Percentiles rank a stretch among this genome's conserved stretches.
Conservation (phyloP, 2,888 invertebrate genomes). For the Leptinotarsa peninsularis region DNA sequence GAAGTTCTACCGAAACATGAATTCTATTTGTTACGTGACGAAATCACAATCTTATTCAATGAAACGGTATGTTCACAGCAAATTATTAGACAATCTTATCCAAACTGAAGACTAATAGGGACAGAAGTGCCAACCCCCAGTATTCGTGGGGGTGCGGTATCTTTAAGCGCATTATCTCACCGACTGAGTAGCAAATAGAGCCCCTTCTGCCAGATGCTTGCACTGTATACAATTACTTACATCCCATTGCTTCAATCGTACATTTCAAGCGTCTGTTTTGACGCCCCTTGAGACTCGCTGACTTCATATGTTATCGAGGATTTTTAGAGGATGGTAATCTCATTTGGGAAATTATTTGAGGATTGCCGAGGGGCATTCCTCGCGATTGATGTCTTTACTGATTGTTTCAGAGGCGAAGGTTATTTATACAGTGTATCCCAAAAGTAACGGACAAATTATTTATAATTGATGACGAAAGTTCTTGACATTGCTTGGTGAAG, state of each 20-base stretch:
- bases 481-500: too few relatives aligned
- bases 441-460: too few relatives aligned
- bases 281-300: constrained; percentile 42
- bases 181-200: constrained; percentile 55
- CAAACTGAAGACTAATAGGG: constrained; percentile 47
- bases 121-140: constrained; percentile 51
- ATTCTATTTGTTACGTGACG: too few relatives aligned
- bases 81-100: constrained; percentile 50
- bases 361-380: constrained; percentile 30
- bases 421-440: too few relatives aligned
- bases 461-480: too few relatives aligned
- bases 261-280: constrained; percentile 41
- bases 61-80: constrained; percentile 32
- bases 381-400: constrained; percentile 17
- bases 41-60: constrained; percentile 1
- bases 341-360: constrained; percentile 43
- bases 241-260: constrained; percentile 55
- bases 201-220: constrained; percentile 59
- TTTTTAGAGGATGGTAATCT: constrained; percentile 51
- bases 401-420: not conserved
- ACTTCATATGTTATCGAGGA: constrained; percentile 51
- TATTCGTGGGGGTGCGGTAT: constrained; percentile 57
- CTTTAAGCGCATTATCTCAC: constrained; percentile 60
- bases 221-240: constrained; percentile 59
- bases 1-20: too few relatives aligned